These are phyloP conservation scores for Lithobates sylvaticus DNA, from an alignment of 2,797 vertebrate genomes.

Conservation along the genomic window DNA sequence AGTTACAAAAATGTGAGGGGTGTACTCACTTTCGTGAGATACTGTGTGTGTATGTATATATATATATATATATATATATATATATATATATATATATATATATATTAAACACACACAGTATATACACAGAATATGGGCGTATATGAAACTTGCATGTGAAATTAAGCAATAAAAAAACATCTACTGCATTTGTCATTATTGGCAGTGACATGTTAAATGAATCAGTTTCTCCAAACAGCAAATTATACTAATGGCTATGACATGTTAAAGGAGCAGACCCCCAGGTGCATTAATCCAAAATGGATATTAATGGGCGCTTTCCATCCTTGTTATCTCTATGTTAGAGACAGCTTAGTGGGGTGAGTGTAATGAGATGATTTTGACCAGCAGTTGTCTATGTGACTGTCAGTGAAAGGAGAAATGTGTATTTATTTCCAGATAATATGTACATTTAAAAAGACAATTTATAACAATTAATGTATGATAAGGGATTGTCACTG, in stretches of 20 bases:
- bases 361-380: conserved; percentile 3
- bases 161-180: conserved; percentile 10
- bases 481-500: not conserved
- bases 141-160: not conserved
- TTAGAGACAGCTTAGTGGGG: conserved; percentile 1
- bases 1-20: too few species aligned
- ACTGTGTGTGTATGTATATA: too few species aligned
- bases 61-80: not conserved
- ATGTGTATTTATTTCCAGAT: not conserved
- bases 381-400: not conserved
- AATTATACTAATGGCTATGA: conserved; percentile 50
- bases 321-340: conserved; percentile 30
- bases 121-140: not conserved
- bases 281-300: conserved; percentile 34
- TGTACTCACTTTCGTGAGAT: too few species aligned
- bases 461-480: not conserved
- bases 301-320: conserved; percentile 48
- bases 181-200: conserved; percentile 23
- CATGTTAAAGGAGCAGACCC: conserved; percentile 38
- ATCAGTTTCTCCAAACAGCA: conserved; percentile 39
- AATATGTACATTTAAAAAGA: not conserved
- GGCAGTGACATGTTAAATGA: conserved; percentile 43
- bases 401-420: not conserved
- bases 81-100: not conserved
- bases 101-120: too few species aligned